Conservation (phyloP, 2,888 invertebrate species). For the Hyalella azteca region DNA sequence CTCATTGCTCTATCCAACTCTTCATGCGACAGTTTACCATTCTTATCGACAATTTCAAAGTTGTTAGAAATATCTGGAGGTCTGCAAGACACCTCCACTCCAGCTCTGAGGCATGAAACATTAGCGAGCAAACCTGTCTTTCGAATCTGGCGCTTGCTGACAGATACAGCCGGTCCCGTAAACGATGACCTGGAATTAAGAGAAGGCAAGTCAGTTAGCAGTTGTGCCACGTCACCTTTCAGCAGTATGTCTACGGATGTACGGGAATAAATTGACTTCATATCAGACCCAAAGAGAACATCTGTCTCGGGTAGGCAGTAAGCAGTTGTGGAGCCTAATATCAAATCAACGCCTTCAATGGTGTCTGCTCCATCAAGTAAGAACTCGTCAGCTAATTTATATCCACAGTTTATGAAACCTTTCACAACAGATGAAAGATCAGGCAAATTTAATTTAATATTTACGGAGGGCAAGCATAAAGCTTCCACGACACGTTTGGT, state of each 20-base stretch:
- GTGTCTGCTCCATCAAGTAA: background rate
- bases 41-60: too few relatives aligned
- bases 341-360: background rate
- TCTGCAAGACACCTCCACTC: too few relatives aligned
- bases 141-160: too few relatives aligned
- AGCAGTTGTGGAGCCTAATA: background rate
- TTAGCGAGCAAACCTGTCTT: too few relatives aligned
- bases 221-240: background rate
- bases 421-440: background rate
- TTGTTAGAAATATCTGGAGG: too few relatives aligned
- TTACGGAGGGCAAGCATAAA: background rate
- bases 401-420: background rate
- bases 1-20: too few relatives aligned
- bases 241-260: background rate
- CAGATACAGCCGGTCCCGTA: too few relatives aligned
- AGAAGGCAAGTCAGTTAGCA: too few relatives aligned
- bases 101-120: too few relatives aligned
- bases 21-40: too few relatives aligned
- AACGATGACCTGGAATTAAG: too few relatives aligned
- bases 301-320: background rate
- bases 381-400: background rate
- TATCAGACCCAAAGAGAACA: background rate
- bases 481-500: background rate
- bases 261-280: background rate
- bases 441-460: background rate